These are phyloP conservation scores for Arion vulgaris DNA, from an alignment of 1,140 invertebrate genomes.

Conservation along the genomic window DNA sequence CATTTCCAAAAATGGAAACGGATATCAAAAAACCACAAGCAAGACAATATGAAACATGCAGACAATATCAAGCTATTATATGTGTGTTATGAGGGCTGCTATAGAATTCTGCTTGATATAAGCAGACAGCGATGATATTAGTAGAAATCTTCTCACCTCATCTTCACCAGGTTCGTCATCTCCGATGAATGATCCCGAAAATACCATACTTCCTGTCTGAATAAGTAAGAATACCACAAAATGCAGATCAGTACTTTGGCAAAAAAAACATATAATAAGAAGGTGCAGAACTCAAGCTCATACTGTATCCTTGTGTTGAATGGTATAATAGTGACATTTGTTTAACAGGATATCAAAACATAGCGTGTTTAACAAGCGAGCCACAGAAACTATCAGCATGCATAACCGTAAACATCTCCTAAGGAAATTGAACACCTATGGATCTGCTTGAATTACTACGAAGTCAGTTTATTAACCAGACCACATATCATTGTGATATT, in stretches of 20 bases:
- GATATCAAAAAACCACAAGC: not conserved
- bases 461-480: no score
- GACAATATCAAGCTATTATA: not conserved
- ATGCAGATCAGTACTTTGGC: constrained; percentile 9
- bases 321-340: not conserved
- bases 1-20: no score
- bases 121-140: constrained; percentile 7
- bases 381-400: no score
- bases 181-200: constrained; percentile 27
- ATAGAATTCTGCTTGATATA: not conserved
- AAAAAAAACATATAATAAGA: not conserved
- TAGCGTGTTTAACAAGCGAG: no score
- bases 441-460: no score
- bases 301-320: not conserved
- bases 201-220: constrained; percentile 38
- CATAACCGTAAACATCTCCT: no score
- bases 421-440: no score
- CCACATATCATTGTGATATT: no score
- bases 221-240: constrained; percentile 9
- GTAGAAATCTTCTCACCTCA: constrained; percentile 33
- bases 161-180: constrained; percentile 32
- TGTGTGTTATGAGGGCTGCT: not conserved
- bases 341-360: no score
- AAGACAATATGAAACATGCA: not conserved
- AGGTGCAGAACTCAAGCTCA: not conserved